A percentile compares a stretch with the other conserved stretches of the same genome.
Evolutionary conservation across 2,113 vertebrate species (phyloP).

Genomic region (Zosterops borbonicus): DNA sequence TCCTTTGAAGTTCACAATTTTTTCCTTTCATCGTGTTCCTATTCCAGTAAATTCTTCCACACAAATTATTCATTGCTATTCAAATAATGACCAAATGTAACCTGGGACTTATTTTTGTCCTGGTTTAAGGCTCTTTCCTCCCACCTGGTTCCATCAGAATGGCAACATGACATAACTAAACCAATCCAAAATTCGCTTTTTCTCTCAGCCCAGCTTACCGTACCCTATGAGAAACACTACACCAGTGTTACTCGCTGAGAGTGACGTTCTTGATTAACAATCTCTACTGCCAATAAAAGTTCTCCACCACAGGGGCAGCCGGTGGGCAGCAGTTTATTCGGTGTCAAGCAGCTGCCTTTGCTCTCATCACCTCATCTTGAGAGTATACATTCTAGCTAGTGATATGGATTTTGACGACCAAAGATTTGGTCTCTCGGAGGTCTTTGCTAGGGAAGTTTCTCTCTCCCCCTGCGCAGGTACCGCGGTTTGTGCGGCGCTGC

Average conservation of each 20-base stretch:
- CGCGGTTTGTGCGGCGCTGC: accelerated
- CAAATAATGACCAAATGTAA: background rate
- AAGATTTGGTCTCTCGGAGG: background rate
- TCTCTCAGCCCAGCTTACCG: background rate
- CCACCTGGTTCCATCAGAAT: background rate
- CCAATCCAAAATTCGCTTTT: background rate
- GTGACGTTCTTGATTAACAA: background rate
- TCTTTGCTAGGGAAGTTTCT: background rate
- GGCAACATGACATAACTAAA: accelerated
- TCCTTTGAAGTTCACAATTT: background rate
- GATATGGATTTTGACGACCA: accelerated
- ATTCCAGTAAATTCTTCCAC: background rate
- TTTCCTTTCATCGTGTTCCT: background rate
- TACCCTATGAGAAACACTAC: accelerated
- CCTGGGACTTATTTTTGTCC: background rate
- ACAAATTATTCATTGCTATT: background rate
- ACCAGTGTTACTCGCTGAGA: accelerated
- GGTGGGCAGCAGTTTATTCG: accelerated
- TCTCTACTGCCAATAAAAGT: background rate
- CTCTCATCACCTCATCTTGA: accelerated
- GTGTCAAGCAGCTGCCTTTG: background rate
- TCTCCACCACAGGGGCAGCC: accelerated
- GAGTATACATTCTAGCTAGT: accelerated
- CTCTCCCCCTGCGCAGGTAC: accelerated
- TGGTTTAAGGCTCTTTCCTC: background rate